phyloP scores from a whole-genome alignment of 2,888 invertebrate species.

The Drosophila bunnanda region DNA sequence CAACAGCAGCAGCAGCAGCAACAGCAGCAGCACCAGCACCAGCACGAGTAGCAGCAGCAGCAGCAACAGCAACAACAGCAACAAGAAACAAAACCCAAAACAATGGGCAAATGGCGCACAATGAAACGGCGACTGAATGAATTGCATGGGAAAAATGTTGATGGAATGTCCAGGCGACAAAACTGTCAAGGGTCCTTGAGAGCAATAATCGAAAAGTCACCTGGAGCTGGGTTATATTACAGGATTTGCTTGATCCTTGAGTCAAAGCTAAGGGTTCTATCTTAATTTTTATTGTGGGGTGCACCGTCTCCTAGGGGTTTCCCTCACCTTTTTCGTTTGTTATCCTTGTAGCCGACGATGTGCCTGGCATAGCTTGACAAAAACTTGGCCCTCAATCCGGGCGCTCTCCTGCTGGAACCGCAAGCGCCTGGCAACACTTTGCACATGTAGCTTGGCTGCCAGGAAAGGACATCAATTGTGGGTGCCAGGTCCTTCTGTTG shows the following conservation, averaged over 20 bases:
- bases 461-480: slow-evolving; percentile 21
- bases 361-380: slow-evolving; percentile 47
- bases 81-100: slow-evolving; percentile 25
- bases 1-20: background rate
- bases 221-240: background rate
- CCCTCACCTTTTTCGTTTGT: background rate
- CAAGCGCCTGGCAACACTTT: slow-evolving; percentile 7
- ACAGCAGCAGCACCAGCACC: background rate
- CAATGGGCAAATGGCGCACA: slow-evolving; percentile 36
- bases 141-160: slow-evolving; percentile 3
- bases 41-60: background rate
- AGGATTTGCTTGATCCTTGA: background rate
- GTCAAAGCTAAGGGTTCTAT: background rate
- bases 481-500: background rate
- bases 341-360: slow-evolving; percentile 7
- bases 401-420: slow-evolving; percentile 15
- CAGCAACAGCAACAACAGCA: background rate
- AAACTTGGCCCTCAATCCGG: slow-evolving; percentile 21
- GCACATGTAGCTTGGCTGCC: slow-evolving; percentile 7
- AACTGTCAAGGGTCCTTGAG: slow-evolving; percentile 27
- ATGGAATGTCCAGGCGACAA: slow-evolving; percentile 43
- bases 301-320: background rate
- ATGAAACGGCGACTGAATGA: slow-evolving; percentile 45
- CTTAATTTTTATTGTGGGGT: background rate
- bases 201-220: background rate